A percentile compares a stretch with the other conserved stretches of the same genome.
phyloP scores from a whole-genome alignment of 92 coral and sea anemone species.

The Paramuricea clavata region DNA sequence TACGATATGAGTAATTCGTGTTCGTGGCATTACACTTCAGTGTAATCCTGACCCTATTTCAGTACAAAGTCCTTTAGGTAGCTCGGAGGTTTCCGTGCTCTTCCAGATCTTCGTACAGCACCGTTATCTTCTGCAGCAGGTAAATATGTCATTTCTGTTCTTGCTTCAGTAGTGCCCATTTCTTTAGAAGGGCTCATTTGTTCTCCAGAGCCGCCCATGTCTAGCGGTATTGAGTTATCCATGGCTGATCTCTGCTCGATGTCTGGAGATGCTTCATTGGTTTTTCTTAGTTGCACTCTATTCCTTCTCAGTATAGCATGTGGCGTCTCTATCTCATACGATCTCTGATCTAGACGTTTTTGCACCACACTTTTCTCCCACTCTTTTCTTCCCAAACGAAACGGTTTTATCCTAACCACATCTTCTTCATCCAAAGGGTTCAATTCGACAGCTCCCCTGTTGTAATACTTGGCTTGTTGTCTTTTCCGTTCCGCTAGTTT shows the following conservation, averaged over 20 bases:
- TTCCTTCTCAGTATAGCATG: neutral
- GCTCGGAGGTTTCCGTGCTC: slow-evolving; percentile 5
- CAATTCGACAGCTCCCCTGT: slow-evolving; percentile 41
- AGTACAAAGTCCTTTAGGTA: neutral
- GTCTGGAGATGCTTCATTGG: no score
- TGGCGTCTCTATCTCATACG: slow-evolving; percentile 33
- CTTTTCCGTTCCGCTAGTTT: slow-evolving; percentile 45
- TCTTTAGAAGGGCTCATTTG: slow-evolving; percentile 5
- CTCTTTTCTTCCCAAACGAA: slow-evolving; percentile 19
- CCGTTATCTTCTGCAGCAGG: slow-evolving; percentile 4
- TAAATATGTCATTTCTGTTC: neutral
- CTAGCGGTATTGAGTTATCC: no score
- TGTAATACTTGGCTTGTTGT: slow-evolving; percentile 50
- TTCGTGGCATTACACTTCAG: neutral
- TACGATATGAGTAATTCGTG: slow-evolving; percentile 11
- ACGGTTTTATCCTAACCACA: slow-evolving; percentile 42
- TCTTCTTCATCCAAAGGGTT: slow-evolving; percentile 28
- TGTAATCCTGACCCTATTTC: neutral
- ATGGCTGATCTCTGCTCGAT: no score
- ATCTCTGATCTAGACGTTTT: no score
- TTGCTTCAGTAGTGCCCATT: neutral
- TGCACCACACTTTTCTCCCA: no score
- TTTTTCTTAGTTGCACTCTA: no score
- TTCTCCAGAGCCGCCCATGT: neutral
- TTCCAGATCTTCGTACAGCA: no score